Conservation (phyloP, 2,797 vertebrate genomes). For the Lutjanus argentimaculatus region DNA sequence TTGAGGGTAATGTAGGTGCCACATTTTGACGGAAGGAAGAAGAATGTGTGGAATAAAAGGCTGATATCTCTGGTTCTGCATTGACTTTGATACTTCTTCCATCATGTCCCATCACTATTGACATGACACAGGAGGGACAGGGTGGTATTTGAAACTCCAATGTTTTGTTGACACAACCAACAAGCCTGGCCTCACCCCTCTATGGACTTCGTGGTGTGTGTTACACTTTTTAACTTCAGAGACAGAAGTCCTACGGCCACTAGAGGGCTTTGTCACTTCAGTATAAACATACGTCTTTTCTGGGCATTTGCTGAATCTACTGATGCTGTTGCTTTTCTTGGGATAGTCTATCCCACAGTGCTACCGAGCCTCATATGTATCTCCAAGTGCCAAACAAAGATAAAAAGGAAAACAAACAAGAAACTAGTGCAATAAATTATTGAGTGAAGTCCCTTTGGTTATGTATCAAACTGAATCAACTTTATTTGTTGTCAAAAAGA, state of each 20-base stretch:
- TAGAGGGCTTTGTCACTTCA: background rate
- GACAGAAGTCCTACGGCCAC: background rate
- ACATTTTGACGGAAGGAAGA: background rate
- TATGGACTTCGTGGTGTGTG: background rate
- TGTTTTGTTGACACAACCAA: background rate
- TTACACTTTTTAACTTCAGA: background rate
- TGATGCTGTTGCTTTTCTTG: background rate
- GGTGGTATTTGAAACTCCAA: background rate
- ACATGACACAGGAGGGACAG: background rate
- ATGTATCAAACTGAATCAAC: background rate
- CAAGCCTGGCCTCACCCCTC: background rate
- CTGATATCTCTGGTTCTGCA: background rate
- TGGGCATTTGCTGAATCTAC: background rate
- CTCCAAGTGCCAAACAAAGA: background rate
- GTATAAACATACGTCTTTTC: too few species aligned
- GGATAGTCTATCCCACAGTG: background rate
- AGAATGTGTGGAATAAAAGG: background rate
- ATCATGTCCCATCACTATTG: background rate
- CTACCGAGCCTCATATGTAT: background rate
- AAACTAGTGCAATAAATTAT: slow-evolving; percentile 6
- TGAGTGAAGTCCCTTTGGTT: slow-evolving; percentile 5
- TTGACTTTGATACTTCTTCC: background rate
- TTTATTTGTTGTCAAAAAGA: slow-evolving; percentile 11
- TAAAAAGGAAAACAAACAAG: background rate
- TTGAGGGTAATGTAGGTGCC: background rate